Evolutionary conservation across 2,113 vertebrate species (phyloP).

Genomic region (Petroica traversi): DNA sequence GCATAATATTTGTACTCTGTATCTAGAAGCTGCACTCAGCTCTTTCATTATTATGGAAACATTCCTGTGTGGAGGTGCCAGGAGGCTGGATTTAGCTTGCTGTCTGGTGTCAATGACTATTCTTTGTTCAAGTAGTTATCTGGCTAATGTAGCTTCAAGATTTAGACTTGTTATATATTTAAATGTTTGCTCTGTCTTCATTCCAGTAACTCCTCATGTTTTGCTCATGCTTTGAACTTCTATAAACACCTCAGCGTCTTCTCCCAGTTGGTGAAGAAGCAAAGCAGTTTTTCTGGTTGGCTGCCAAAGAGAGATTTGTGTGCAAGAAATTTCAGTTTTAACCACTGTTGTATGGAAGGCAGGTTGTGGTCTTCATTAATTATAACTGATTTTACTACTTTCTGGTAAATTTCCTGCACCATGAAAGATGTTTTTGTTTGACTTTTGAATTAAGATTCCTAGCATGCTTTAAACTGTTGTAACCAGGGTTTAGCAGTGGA

Average conservation of each 20-base stretch:
- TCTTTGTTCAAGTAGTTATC: background rate
- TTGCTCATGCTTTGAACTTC: background rate
- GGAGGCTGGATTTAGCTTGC: background rate
- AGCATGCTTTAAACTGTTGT: conserved; percentile 16
- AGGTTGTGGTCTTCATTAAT: background rate
- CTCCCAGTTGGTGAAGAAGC: background rate
- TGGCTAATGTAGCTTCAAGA: conserved; percentile 28
- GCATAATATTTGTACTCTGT: conserved; percentile 36
- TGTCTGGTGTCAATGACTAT: background rate
- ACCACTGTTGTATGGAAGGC: background rate
- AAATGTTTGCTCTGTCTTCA: background rate
- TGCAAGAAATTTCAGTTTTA: background rate
- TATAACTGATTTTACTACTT: background rate
- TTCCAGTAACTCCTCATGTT: background rate
- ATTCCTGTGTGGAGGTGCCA: background rate
- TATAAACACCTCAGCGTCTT: conserved; percentile 37
- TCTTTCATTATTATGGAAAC: background rate
- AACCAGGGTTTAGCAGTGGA: background rate
- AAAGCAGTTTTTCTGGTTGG: background rate
- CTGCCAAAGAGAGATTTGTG: background rate
- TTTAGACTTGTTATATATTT: background rate
- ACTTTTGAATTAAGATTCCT: conserved; percentile 52
- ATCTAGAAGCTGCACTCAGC: background rate
- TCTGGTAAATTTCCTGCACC: background rate
- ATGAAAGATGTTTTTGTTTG: conserved; percentile 39